Percentiles rank a stretch among this genome's conserved stretches.
phyloP scores from a whole-genome alignment of 2,797 vertebrate genomes.

The Lycodopsis pacificus region DNA sequence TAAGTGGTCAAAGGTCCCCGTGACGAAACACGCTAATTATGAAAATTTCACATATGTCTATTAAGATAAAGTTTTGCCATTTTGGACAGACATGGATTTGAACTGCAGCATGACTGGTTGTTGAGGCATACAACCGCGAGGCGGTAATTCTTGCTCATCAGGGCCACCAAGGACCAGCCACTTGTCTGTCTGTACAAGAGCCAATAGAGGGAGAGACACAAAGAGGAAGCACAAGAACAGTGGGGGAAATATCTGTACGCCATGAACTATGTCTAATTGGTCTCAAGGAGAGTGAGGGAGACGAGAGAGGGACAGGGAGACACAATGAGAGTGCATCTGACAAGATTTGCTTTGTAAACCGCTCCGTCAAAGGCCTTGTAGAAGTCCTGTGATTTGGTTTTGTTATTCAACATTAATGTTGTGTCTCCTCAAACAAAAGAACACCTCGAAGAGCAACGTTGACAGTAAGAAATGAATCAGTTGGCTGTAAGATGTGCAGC shows the following conservation, averaged over 20 bases:
- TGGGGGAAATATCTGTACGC: slow-evolving; percentile 32
- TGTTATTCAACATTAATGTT: slow-evolving; percentile 27
- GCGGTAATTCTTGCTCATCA: slow-evolving; percentile 16
- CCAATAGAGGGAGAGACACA: slow-evolving; percentile 26
- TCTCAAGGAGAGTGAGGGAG: slow-evolving; percentile 51
- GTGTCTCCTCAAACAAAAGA: slow-evolving; percentile 14
- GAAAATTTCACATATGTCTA: background rate
- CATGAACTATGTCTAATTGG: slow-evolving; percentile 68
- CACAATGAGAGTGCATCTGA: slow-evolving; percentile 14
- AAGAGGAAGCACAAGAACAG: background rate
- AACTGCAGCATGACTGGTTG: no score
- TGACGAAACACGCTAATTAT: no score
- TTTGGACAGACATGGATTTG: no score
- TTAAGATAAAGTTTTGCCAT: background rate
- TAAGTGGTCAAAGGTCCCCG: no score
- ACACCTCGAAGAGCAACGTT: slow-evolving; percentile 3
- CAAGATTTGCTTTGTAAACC: slow-evolving; percentile 19
- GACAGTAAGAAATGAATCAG: background rate
- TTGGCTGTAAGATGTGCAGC: background rate
- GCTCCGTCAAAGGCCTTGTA: slow-evolving; percentile 8
- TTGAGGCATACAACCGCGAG: no score
- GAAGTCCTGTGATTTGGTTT: slow-evolving; percentile 24
- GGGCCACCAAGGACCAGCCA: slow-evolving; percentile 31
- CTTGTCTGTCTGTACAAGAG: slow-evolving; percentile 40
- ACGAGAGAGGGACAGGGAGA: background rate